Conservation (phyloP, 2,113 vertebrate genomes). For the Ivindomyrus marchei region DNA sequence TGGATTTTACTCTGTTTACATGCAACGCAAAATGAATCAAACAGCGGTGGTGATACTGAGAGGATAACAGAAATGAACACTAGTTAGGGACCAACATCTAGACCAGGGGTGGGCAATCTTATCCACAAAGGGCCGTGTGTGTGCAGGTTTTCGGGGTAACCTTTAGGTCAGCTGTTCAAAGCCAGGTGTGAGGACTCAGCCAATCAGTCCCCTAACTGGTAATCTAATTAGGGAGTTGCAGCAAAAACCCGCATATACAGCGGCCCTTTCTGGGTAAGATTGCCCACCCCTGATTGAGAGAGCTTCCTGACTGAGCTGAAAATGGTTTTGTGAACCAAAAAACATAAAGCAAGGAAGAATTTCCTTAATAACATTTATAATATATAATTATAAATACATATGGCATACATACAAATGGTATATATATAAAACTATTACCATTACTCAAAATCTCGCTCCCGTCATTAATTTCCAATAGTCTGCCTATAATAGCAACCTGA, state of each 20-base stretch:
- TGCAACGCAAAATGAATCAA: background rate
- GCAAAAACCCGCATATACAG: background rate
- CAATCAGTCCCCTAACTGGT: background rate
- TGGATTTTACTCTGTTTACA: background rate
- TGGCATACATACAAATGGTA: background rate
- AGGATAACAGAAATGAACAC: background rate
- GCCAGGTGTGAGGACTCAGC: background rate
- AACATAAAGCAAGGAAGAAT: background rate
- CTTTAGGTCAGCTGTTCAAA: background rate
- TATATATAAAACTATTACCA: background rate
- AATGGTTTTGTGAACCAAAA: background rate
- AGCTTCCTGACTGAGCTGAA: background rate
- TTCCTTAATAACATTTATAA: background rate
- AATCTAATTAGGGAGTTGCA: background rate
- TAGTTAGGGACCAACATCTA: background rate
- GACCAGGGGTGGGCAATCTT: background rate
- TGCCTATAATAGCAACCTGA: slow-evolving; percentile 3
- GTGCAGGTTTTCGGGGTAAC: background rate
- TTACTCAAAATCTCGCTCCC: background rate
- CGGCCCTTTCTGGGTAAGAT: background rate
- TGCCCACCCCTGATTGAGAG: background rate
- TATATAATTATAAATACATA: slow-evolving; percentile 9
- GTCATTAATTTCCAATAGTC: background rate
- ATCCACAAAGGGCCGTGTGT: background rate
- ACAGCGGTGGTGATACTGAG: background rate